Evolutionary conservation across 2,888 invertebrate species (phyloP), one percentile per base, ranked within the genome.

Genomic region (Ernsta delagoae): DNA sequence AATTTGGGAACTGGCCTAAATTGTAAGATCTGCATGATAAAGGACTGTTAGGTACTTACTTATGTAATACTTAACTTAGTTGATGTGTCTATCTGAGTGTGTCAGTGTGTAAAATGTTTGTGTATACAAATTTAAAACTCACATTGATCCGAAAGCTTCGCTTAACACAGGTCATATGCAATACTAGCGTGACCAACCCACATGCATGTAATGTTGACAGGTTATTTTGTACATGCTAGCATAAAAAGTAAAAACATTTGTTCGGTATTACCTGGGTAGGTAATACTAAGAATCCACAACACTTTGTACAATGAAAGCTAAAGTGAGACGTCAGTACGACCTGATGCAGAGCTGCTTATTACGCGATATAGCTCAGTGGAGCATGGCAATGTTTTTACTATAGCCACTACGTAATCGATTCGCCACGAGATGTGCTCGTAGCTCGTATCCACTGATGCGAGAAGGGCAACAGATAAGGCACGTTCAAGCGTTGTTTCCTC

Each of bases 351-450:
- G 70, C 65, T 57, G 68, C 50, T 69, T 64, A 70, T 69, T 53
- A 73, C 64, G 65, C 71, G 83, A 85, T 84, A 78, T 85, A 85
- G 86, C 77, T 82, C 83, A 88, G 77, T 85, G 83, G 88, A 87
- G 84, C 89, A 85, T 84, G 78, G 60, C 67, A 61, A 60, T 54
- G 36, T 67, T 66, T 60, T 65, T 65, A 53, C 66, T 34, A 54
- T n/a, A 31, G 43, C 59, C 43, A 60, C 34, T 54, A 67, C 61
- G 61, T 67, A 67, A 67, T 61, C 56, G 61, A 67, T 67, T 67
- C 54, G 54, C 54, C 61, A 61, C 67, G 56, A 64, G 66, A 67
- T 56, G 67, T 60, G 53, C 60, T 45, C 48, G 62, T 8, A 43
- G 43, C 60, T 45, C 50, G 50, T 31, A 43, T 39, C 45, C 61